These are phyloP conservation scores for Dicranocentrus wangi DNA, from an alignment of 2,888 invertebrate genomes.

Conservation along the genomic window DNA sequence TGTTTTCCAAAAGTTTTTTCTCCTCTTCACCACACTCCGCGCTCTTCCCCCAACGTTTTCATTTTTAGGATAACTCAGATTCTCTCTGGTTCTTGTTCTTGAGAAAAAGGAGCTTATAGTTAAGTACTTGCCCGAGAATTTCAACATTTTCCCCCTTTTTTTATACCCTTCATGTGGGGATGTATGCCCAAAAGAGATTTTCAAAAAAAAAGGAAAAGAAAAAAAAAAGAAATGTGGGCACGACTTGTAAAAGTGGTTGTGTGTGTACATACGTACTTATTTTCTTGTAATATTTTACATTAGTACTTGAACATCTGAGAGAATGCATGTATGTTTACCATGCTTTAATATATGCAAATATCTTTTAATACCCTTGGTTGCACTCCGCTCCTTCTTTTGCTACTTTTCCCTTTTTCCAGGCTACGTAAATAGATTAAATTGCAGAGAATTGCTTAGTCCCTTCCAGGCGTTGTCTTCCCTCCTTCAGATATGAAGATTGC, in stretches of 20 bases:
- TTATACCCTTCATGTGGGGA: no score
- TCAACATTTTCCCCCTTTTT: constrained; percentile 32
- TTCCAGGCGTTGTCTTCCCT: constrained; percentile 17
- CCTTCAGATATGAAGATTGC: constrained; percentile 10
- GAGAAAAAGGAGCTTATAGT: constrained; percentile 30
- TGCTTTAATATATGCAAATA: no score
- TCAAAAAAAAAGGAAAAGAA: not conserved
- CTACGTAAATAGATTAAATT: constrained; percentile 58
- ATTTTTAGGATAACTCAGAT: no score
- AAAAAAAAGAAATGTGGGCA: not conserved
- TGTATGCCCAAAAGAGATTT: not conserved
- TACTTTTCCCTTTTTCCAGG: constrained; percentile 17
- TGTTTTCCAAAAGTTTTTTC: not conserved
- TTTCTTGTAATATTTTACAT: no score
- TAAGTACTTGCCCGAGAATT: constrained; percentile 42
- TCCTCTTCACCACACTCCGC: not conserved
- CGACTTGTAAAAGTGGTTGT: no score
- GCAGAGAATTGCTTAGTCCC: constrained; percentile 57
- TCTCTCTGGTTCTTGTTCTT: constrained; percentile 36
- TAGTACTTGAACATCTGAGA: no score
- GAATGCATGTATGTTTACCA: no score
- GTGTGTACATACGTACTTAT: no score
- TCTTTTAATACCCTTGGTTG: no score
- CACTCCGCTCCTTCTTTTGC: no score
- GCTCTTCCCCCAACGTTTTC: no score